Conservation (phyloP, 2,797 vertebrate species). For the Caiman crocodilus region DNA sequence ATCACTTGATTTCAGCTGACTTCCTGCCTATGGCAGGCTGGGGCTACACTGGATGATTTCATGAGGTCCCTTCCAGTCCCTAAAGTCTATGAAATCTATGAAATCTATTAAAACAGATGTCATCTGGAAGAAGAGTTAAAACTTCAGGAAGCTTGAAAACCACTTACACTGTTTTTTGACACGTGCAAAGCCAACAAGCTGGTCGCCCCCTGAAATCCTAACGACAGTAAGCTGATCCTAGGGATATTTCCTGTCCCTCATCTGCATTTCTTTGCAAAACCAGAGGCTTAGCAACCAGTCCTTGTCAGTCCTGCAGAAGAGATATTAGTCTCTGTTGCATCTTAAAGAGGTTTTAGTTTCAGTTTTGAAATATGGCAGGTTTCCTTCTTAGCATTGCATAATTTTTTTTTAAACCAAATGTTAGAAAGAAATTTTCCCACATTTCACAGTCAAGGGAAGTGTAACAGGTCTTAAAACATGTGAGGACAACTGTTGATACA, state of each 20-base stretch:
- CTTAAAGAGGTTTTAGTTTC: constrained; percentile 23
- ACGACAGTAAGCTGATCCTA: not conserved
- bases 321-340: not conserved
- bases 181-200: not conserved
- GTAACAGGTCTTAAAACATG: not conserved
- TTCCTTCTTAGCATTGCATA: constrained; percentile 23
- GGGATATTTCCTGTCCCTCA: not conserved
- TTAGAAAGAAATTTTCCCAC: not conserved
- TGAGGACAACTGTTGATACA: not conserved
- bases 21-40: too few species aligned
- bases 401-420: not conserved
- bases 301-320: not conserved
- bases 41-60: too few species aligned
- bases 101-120: not conserved
- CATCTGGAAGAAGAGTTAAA: not conserved
- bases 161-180: not conserved
- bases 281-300: constrained; percentile 3
- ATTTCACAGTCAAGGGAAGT: not conserved
- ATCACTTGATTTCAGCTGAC: too few species aligned
- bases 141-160: not conserved
- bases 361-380: constrained; percentile 17
- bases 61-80: too few species aligned
- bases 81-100: too few species aligned
- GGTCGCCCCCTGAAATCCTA: not conserved
- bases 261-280: not conserved